These are phyloP conservation scores for Dicyrtomina minuta DNA, from an alignment of 2,888 invertebrate genomes.

Conservation along the genomic window DNA sequence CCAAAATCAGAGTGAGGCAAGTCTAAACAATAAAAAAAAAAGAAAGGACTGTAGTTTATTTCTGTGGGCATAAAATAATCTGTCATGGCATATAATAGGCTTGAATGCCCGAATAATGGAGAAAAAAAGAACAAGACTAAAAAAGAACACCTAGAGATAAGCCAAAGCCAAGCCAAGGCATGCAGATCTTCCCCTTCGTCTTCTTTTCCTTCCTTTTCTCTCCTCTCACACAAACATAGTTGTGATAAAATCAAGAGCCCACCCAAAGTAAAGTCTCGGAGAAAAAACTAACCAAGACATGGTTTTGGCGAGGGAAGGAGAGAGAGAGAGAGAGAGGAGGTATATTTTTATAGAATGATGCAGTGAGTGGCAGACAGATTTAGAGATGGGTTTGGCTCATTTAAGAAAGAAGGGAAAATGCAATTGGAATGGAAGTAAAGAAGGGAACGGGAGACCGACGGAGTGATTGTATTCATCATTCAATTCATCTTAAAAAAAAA, in stretches of 20 bases:
- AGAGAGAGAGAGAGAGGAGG: background rate
- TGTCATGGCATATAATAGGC: background rate
- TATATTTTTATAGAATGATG: too few relatives aligned
- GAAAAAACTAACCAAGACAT: background rate
- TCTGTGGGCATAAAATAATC: too few relatives aligned
- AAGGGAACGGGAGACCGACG: constrained; percentile 2
- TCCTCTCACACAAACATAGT: background rate
- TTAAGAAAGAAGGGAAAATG: constrained; percentile 14
- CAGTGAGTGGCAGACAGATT: constrained; percentile 12
- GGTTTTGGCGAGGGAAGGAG: background rate
- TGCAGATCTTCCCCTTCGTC: background rate
- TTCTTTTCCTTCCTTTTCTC: constrained; percentile 1
- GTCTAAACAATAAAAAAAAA: too few relatives aligned
- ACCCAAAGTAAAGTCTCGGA: background rate
- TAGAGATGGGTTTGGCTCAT: constrained; percentile 12
- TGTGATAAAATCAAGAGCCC: constrained; percentile 16
- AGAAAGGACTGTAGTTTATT: too few relatives aligned
- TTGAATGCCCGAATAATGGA: too few relatives aligned
- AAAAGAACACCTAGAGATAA: background rate
- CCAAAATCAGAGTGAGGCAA: background rate
- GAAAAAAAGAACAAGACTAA: background rate
- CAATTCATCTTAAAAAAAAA: constrained; percentile 35
- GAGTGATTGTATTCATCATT: constrained; percentile 42
- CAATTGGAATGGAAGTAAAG: constrained; percentile 21
- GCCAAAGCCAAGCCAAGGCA: background rate